Percentiles rank a stretch among this genome's conserved stretches.
phyloP scores from a whole-genome alignment of 2,888 invertebrate species.

The Chrysopilus asiliformis region DNA sequence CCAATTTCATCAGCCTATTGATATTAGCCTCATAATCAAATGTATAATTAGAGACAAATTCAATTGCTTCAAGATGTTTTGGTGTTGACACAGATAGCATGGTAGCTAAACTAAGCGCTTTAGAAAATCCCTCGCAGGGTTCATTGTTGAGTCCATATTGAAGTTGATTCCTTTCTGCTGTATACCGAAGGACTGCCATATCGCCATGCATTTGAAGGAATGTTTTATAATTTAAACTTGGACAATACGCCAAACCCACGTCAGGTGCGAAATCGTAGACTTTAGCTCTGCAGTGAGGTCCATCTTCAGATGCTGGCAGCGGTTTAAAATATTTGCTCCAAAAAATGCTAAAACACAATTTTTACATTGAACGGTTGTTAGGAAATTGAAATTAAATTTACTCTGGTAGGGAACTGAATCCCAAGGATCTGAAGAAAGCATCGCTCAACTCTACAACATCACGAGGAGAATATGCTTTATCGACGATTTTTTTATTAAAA shows the following conservation, averaged over 20 bases:
- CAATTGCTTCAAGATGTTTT: conserved; percentile 20
- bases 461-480: too few relatives aligned
- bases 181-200: conserved; percentile 27
- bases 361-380: too few relatives aligned
- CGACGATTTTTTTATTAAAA: too few relatives aligned
- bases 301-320: too few relatives aligned
- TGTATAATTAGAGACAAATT: conserved; percentile 27
- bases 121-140: conserved; percentile 22
- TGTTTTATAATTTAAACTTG: conserved; percentile 29
- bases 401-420: too few relatives aligned
- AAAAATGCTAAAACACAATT: too few relatives aligned
- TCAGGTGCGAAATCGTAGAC: conserved; percentile 31
- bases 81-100: conserved; percentile 29
- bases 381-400: too few relatives aligned
- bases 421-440: too few relatives aligned
- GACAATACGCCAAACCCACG: conserved; percentile 25
- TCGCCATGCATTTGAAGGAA: conserved; percentile 31
- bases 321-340: too few relatives aligned
- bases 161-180: conserved; percentile 25
- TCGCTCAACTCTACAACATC: too few relatives aligned
- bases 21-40: too few relatives aligned
- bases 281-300: conserved; percentile 27
- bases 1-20: too few relatives aligned
- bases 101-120: not conserved
- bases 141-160: conserved; percentile 30